A percentile compares a stretch with the other conserved stretches of the same genome.
phyloP scores from a whole-genome alignment of 2,888 invertebrate species.

The Rhodophaea formosa region DNA sequence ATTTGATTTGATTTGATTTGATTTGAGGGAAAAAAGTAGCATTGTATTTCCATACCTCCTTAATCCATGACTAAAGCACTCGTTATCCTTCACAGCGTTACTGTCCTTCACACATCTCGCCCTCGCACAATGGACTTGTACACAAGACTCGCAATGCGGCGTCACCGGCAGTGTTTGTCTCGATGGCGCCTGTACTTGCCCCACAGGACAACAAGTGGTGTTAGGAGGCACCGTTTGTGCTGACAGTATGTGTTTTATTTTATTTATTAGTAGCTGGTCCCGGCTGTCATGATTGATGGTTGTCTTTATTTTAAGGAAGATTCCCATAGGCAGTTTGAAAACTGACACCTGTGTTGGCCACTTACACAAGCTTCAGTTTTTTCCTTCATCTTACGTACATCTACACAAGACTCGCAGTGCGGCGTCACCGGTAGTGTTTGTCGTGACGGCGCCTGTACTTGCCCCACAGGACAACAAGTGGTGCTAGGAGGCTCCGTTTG shows the following conservation, averaged over 20 bases:
- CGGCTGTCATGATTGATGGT: too few relatives aligned
- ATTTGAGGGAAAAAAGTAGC: too few relatives aligned
- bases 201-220: slow-evolving; percentile 40
- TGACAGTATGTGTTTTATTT: slow-evolving; percentile 41
- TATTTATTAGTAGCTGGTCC: too few relatives aligned
- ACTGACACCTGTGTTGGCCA: too few relatives aligned
- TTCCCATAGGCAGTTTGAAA: too few relatives aligned
- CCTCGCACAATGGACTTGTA: slow-evolving; percentile 49
- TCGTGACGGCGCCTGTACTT: slow-evolving; percentile 41
- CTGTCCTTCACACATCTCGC: not conserved
- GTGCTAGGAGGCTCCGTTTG: slow-evolving; percentile 46
- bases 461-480: slow-evolving; percentile 40
- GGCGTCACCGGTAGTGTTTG: slow-evolving; percentile 48
- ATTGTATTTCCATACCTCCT: too few relatives aligned
- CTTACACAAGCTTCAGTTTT: too few relatives aligned
- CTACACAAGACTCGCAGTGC: slow-evolving; percentile 45
- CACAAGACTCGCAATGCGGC: slow-evolving; percentile 44
- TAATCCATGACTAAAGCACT: too few relatives aligned
- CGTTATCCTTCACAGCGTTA: not conserved
- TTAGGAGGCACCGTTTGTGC: slow-evolving; percentile 45
- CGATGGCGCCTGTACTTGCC: slow-evolving; percentile 45
- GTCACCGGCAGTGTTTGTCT: slow-evolving; percentile 48
- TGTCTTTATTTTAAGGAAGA: too few relatives aligned
- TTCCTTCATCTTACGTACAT: too few relatives aligned
- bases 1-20: too few relatives aligned